A percentile compares a stretch with the other conserved stretches of the same genome.
Evolutionary conservation across 2,888 invertebrate genomes (phyloP).

Genomic region (Galerucella nymphaeae): DNA sequence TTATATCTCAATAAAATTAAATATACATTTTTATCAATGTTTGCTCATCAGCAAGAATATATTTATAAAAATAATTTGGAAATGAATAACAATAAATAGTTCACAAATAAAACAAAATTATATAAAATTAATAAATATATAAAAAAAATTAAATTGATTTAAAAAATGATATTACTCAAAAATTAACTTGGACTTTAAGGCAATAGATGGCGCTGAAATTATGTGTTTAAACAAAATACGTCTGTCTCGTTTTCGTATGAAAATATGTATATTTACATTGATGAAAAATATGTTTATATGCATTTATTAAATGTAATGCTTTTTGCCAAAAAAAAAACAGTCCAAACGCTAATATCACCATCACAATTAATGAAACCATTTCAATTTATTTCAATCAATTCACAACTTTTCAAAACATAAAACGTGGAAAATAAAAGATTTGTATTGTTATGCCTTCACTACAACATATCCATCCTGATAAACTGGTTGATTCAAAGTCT

Average conservation of each 20-base stretch:
- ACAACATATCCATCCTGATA: too few species aligned
- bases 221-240: constrained; percentile 61
- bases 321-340: constrained; percentile 25
- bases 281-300: constrained; percentile 62
- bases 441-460: too few species aligned
- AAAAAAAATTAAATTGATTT: constrained; percentile 21
- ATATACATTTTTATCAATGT: not conserved
- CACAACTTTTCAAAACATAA: too few species aligned
- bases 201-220: constrained; percentile 56
- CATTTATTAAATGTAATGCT: constrained; percentile 45
- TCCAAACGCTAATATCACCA: not conserved
- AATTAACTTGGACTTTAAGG: constrained; percentile 48
- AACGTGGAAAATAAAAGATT: too few species aligned
- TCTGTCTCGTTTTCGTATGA: constrained; percentile 62
- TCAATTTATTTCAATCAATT: too few species aligned
- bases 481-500: too few species aligned
- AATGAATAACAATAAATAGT: constrained; percentile 31
- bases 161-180: constrained; percentile 18
- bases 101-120: constrained; percentile 33
- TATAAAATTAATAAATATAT: constrained; percentile 32
- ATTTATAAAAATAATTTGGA: constrained; percentile 27
- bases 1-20: not conserved
- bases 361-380: too few species aligned
- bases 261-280: constrained; percentile 64
- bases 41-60: constrained; percentile 1